A percentile compares a stretch with the other conserved stretches of the same genome.
phyloP scores from a whole-genome alignment of 2,888 invertebrate species.

The Palloptera scutellata region DNA sequence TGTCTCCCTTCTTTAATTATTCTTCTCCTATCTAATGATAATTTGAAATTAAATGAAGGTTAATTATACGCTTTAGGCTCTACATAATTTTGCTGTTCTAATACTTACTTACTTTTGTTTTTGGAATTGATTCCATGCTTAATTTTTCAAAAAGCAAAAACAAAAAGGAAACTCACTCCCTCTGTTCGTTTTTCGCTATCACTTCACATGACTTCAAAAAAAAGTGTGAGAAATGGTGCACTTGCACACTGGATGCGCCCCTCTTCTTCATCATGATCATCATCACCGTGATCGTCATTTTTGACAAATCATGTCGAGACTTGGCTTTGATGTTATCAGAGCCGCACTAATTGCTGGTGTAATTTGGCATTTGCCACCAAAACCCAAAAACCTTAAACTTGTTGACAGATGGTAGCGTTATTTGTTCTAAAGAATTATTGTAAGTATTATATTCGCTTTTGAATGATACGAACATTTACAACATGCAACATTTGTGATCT shows the following conservation, averaged over 20 bases:
- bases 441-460: neutral
- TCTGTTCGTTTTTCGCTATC: no score
- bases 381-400: constrained; percentile 1
- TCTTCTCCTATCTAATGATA: no score
- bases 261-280: neutral
- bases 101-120: no score
- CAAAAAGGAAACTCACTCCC: no score
- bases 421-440: neutral
- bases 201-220: no score
- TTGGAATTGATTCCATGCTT: no score
- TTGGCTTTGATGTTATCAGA: constrained; percentile 53
- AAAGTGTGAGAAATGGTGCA: constrained; percentile 46
- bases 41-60: no score
- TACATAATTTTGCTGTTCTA: no score
- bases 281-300: constrained; percentile 3
- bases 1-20: no score
- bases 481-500: neutral
- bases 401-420: constrained; percentile 31
- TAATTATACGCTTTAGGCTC: no score
- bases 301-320: constrained; percentile 53
- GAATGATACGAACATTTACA: neutral
- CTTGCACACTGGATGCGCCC: constrained; percentile 33
- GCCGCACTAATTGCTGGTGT: constrained; percentile 30
- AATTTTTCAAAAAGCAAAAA: no score
- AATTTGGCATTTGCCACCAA: constrained; percentile 15